Evolutionary conservation across 2,888 invertebrate genomes (phyloP), one percentile per base, ranked within the genome.

Genomic region (Galerucella nymphaeae): DNA sequence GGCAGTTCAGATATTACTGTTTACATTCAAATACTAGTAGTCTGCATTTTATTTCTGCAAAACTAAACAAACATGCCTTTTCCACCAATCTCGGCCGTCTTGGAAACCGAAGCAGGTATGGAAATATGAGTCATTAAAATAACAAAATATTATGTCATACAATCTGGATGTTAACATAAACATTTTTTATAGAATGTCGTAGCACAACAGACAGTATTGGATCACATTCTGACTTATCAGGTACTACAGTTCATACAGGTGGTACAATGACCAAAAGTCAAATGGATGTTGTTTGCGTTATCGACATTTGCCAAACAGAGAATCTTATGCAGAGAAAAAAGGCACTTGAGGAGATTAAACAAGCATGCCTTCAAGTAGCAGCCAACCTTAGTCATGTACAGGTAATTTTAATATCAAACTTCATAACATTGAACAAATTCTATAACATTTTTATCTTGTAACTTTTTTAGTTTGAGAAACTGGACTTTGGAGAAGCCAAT

Each of bases 401-500:
- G 89, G 96, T 96, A 87, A 85, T 38, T 66, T 55, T 66, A 68
- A 61, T 65, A 5, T 63, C 30, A n/a, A 70, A 70, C 1, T 38
- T 38, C 9, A 38, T 38, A 38, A 8, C 30, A 9, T 38, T 8
- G 30, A 38, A 48, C 20, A 16, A 38, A 42, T 16, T 50, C 23
- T 30, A 30, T 5, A 16, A 42, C 48, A 42, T 50, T 53, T 65
- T 64, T n/a, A 38, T 38, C 9, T 38, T 9, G 30, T 38, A 8
- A 23, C 2, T 64, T 73, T 90, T 90, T 74, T 88, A 96, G 94
- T 99, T 98, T 90, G 97, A 99, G 85, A 97, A 96, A 86, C 88
- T 99, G 78, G 99, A 99, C 88, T 99, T 98, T 88, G 99, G 98
- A 0, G 99, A 99, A 88, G 94, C 96, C 14, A 96, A 95, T 86